phyloP scores from a whole-genome alignment of 2,888 invertebrate species.

The Eupithecia inturbata region DNA sequence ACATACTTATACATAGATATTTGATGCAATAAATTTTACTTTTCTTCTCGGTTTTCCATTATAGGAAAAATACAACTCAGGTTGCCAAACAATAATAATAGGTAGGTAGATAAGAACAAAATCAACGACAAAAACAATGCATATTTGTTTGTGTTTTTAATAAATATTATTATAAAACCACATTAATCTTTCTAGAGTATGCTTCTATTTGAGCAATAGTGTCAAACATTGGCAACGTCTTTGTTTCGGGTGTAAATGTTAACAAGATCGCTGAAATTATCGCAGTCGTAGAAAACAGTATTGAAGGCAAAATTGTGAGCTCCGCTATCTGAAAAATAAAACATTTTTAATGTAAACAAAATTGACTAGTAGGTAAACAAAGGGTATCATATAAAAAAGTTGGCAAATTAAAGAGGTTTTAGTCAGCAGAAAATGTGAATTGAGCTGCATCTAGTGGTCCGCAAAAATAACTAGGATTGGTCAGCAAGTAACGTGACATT shows the following conservation, averaged over 20 bases:
- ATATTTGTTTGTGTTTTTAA: background rate
- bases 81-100: background rate
- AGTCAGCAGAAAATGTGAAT: no score
- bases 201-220: conserved; percentile 69
- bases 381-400: no score
- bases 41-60: background rate
- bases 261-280: conserved; percentile 59
- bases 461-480: no score
- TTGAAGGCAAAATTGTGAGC: conserved; percentile 60
- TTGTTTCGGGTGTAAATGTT: conserved; percentile 71
- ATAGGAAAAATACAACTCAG: background rate
- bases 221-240: conserved; percentile 67
- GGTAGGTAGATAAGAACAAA: background rate
- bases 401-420: no score
- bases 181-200: conserved; percentile 49
- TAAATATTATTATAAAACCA: background rate
- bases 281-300: conserved; percentile 66
- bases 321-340: conserved; percentile 58
- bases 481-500: no score
- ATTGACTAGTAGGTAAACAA: no score
- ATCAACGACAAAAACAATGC: background rate
- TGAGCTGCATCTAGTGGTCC: no score
- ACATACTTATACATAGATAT: no score
- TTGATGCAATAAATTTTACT: no score
- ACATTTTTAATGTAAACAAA: background rate